Percentiles rank a stretch among this genome's conserved stretches.
Conservation (phyloP, 2,113 vertebrate species). For the Galemys pyrenaicus region DNA sequence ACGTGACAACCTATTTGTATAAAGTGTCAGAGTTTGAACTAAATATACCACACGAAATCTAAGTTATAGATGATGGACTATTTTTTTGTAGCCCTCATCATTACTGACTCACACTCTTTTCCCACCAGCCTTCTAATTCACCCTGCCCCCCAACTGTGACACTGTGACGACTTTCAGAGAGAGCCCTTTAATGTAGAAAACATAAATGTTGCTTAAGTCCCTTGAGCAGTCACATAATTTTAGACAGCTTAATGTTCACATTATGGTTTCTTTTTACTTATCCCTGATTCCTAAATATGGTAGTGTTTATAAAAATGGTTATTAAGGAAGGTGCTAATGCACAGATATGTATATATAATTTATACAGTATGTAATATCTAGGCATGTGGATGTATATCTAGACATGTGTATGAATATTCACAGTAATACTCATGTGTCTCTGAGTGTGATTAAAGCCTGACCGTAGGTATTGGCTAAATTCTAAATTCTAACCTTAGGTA, state of each 20-base stretch:
- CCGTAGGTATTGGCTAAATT: neutral
- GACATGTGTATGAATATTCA: neutral
- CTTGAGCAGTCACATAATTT: neutral
- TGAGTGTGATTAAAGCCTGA: neutral
- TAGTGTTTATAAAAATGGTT: neutral
- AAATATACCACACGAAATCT: slow-evolving; percentile 28
- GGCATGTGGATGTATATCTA: neutral
- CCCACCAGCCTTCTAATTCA: neutral
- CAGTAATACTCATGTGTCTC: fast-evolving
- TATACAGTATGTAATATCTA: neutral
- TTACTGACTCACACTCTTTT: neutral
- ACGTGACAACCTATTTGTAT: slow-evolving; percentile 61
- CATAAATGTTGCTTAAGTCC: neutral
- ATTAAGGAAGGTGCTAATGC: neutral
- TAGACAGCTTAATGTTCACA: neutral
- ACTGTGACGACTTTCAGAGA: neutral
- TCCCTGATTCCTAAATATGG: neutral
- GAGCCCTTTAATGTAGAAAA: neutral
- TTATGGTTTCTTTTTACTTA: neutral
- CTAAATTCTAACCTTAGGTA: neutral
- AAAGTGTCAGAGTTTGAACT: slow-evolving; percentile 51
- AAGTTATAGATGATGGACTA: neutral
- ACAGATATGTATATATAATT: neutral
- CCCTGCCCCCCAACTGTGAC: neutral
- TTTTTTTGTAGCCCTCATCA: neutral